These are phyloP conservation scores for Agriopis aurantiaria DNA, from an alignment of 2,888 invertebrate genomes.

Conservation along the genomic window DNA sequence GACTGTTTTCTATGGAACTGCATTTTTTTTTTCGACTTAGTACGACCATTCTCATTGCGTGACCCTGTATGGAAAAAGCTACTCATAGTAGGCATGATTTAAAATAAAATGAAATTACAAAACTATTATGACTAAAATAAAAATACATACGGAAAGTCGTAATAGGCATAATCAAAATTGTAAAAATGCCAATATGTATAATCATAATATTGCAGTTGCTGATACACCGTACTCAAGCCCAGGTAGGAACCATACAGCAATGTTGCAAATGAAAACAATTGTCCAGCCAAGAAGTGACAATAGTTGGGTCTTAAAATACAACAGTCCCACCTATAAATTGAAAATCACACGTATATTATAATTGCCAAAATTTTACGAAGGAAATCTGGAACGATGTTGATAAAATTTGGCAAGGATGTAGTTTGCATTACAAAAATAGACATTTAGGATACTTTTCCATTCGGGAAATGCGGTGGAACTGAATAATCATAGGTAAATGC, in stretches of 20 bases:
- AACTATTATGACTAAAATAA: background rate
- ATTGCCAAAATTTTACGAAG: too few species aligned
- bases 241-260: slow-evolving; percentile 92
- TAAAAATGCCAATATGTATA: slow-evolving; percentile 92
- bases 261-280: slow-evolving; percentile 88
- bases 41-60: too few species aligned
- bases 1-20: too few species aligned
- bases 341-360: slow-evolving; percentile 7
- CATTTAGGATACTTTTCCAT: too few species aligned
- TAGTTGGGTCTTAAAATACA: slow-evolving; percentile 94
- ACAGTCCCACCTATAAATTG: slow-evolving; percentile 90
- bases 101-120: slow-evolving; percentile 4
- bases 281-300: slow-evolving; percentile 89
- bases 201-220: slow-evolving; percentile 90
- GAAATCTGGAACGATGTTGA: too few species aligned
- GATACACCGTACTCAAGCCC: slow-evolving; percentile 94
- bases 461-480: too few species aligned
- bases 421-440: too few species aligned
- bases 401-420: too few species aligned
- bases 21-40: too few species aligned
- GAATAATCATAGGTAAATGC: too few species aligned
- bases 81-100: background rate
- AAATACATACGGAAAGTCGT: slow-evolving; percentile 89
- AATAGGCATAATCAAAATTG: slow-evolving; percentile 92
- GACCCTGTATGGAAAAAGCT: too few species aligned